Evolutionary conservation across 1,140 invertebrate genomes (phyloP).

Genomic region (Ips nitidus): DNA sequence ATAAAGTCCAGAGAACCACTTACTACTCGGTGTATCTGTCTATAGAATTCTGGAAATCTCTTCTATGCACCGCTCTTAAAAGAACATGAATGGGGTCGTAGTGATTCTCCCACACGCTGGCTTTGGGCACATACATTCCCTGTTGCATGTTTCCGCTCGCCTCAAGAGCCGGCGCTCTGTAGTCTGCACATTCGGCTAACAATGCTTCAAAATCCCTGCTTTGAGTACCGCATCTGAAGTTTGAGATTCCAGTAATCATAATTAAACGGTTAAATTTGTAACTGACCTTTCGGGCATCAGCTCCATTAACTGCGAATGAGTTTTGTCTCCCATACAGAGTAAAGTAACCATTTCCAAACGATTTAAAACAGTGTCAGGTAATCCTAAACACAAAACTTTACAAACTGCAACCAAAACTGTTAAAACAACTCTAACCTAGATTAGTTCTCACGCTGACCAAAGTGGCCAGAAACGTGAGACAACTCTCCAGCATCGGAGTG

Average conservation of each 20-base stretch:
- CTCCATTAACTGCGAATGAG: conserved; percentile 92
- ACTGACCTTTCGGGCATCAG: conserved; percentile 81
- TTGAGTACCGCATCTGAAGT: conserved; percentile 77
- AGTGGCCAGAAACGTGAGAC: conserved; percentile 86
- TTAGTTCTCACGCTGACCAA: conserved; percentile 90
- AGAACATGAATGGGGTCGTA: conserved; percentile 94
- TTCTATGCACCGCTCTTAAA: conserved; percentile 84
- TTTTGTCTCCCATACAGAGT: conserved; percentile 90
- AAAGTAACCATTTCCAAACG: conserved; percentile 91
- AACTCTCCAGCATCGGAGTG: conserved; percentile 88
- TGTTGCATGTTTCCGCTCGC: conserved; percentile 79
- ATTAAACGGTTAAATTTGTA: background rate
- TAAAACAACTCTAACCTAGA: conserved; percentile 63
- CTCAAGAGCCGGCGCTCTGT: conserved; percentile 76
- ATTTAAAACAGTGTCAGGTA: conserved; percentile 57
- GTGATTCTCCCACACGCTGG: conserved; percentile 85
- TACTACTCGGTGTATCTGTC: conserved; percentile 86
- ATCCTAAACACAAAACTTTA: conserved; percentile 48
- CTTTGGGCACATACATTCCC: conserved; percentile 89
- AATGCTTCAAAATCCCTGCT: conserved; percentile 87
- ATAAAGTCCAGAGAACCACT: conserved; percentile 45
- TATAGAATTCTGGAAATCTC: conserved; percentile 92
- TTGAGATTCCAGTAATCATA: conserved; percentile 1
- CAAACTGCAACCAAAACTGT: background rate
- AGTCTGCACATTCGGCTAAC: conserved; percentile 77